Percentiles rank a stretch among this genome's conserved stretches.
Evolutionary conservation across 2,797 vertebrate species (phyloP).

Genomic region (Chaetodon trifasciatus): DNA sequence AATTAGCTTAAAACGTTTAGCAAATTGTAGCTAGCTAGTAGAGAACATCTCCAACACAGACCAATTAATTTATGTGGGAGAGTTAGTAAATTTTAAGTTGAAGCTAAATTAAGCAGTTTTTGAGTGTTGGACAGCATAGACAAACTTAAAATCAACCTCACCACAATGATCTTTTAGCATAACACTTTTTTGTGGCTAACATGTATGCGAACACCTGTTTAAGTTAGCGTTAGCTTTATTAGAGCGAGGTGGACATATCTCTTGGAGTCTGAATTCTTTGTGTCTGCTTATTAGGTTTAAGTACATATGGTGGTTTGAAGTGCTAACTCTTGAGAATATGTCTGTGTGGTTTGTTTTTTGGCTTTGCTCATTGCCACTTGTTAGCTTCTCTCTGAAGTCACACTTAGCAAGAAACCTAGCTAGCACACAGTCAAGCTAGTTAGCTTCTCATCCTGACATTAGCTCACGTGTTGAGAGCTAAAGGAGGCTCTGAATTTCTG

Average conservation of each 20-base stretch:
- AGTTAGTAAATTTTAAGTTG: background rate
- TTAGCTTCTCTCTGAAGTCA: background rate
- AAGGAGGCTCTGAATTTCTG: constrained; percentile 14
- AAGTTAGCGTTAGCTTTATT: background rate
- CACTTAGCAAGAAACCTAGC: background rate
- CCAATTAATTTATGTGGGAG: background rate
- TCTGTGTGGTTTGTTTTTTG: background rate
- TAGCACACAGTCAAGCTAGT: background rate
- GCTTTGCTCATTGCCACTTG: background rate
- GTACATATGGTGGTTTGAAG: background rate
- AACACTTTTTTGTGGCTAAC: background rate
- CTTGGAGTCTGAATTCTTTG: background rate
- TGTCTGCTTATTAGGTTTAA: background rate
- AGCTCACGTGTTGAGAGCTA: background rate
- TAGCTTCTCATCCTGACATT: constrained; percentile 10
- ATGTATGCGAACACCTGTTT: background rate
- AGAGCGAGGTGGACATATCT: background rate
- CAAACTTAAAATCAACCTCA: background rate
- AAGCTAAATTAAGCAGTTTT: background rate
- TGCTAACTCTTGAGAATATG: background rate
- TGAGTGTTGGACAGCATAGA: background rate
- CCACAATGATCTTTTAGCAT: background rate
- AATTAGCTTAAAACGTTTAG: background rate
- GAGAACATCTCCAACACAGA: background rate
- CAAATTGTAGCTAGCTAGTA: background rate